Conservation (phyloP, 37 sponge, comb jelly and placozoan genomes). For the Amphimedon queenslandica region DNA sequence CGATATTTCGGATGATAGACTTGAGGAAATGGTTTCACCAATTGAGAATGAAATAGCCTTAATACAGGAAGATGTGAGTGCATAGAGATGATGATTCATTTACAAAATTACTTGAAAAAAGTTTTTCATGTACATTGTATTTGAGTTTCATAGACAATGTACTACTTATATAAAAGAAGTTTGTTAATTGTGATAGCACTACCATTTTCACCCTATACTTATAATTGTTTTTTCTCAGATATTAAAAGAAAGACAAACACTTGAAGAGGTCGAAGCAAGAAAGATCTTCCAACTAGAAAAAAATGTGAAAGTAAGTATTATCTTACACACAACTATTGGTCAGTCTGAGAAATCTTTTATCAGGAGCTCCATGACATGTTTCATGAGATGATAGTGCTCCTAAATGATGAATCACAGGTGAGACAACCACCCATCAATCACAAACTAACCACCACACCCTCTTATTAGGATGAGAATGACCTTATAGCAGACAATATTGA, state of each 20-base stretch:
- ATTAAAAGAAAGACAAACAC: constrained; percentile 66
- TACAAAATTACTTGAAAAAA: too few relatives aligned
- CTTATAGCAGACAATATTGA: constrained; percentile 81
- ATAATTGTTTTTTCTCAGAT: constrained; percentile 62
- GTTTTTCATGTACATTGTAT: too few relatives aligned
- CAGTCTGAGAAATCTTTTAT: background rate
- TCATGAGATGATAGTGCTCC: constrained; percentile 73
- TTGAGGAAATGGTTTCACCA: constrained; percentile 75
- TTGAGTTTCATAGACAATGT: too few relatives aligned
- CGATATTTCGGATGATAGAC: constrained; percentile 47
- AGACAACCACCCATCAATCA: too few relatives aligned
- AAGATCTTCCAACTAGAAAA: constrained; percentile 79
- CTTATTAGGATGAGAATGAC: constrained; percentile 81
- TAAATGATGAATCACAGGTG: constrained; percentile 85
- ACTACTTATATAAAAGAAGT: too few relatives aligned
- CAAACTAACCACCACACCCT: too few relatives aligned
- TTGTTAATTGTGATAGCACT: too few relatives aligned
- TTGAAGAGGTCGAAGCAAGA: constrained; percentile 68
- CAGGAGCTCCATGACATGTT: constrained; percentile 94
- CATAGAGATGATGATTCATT: too few relatives aligned
- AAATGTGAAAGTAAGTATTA: constrained; percentile 63
- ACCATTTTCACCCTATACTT: too few relatives aligned
- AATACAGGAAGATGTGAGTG: constrained; percentile 69
- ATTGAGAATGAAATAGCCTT: constrained; percentile 39
- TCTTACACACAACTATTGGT: background rate